phyloP scores from a whole-genome alignment of 2,797 vertebrate genomes.

The Ctenopoma kingsleyae region DNA sequence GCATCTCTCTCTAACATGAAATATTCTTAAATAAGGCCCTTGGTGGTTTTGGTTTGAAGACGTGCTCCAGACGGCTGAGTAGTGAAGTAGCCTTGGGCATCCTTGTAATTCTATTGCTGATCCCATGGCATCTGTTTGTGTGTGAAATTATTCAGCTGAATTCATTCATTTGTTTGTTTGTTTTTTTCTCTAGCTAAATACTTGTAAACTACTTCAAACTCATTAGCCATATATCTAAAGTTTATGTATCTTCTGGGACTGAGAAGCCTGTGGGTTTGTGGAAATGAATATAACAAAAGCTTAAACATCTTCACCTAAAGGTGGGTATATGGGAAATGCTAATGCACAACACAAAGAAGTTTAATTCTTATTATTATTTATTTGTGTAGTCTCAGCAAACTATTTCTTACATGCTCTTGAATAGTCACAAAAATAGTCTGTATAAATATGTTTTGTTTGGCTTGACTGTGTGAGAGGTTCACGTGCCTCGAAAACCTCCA shows the following conservation, averaged over 20 bases:
- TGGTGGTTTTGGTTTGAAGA: slow-evolving; percentile 30
- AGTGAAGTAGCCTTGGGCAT: slow-evolving; percentile 32
- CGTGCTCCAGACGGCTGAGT: slow-evolving; percentile 23
- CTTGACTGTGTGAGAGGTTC: slow-evolving; percentile 7
- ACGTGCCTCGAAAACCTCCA: slow-evolving; percentile 15
- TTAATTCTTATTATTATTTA: not conserved
- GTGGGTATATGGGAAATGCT: slow-evolving; percentile 7
- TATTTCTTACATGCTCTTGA: slow-evolving; percentile 6
- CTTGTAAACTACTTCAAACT: slow-evolving; percentile 21
- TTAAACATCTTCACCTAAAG: slow-evolving; percentile 33
- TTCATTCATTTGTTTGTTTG: slow-evolving; percentile 15
- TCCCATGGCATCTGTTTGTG: slow-evolving; percentile 42
- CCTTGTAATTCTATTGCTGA: slow-evolving; percentile 39
- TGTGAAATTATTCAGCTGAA: slow-evolving; percentile 43
- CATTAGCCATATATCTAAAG: slow-evolving; percentile 13
- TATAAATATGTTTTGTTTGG: slow-evolving; percentile 13
- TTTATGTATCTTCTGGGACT: slow-evolving; percentile 20
- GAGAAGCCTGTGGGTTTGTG: slow-evolving; percentile 19
- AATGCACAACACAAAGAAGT: slow-evolving; percentile 10
- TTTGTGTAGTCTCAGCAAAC: not conserved
- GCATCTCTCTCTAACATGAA: slow-evolving; percentile 9
- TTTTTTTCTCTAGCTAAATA: slow-evolving; percentile 13
- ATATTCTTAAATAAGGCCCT: slow-evolving; percentile 27
- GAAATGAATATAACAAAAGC: slow-evolving; percentile 27
- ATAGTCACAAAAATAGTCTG: slow-evolving; percentile 20